These are phyloP conservation scores for Lasioglossum morio DNA, from an alignment of 2,888 invertebrate genomes.

Conservation along the genomic window DNA sequence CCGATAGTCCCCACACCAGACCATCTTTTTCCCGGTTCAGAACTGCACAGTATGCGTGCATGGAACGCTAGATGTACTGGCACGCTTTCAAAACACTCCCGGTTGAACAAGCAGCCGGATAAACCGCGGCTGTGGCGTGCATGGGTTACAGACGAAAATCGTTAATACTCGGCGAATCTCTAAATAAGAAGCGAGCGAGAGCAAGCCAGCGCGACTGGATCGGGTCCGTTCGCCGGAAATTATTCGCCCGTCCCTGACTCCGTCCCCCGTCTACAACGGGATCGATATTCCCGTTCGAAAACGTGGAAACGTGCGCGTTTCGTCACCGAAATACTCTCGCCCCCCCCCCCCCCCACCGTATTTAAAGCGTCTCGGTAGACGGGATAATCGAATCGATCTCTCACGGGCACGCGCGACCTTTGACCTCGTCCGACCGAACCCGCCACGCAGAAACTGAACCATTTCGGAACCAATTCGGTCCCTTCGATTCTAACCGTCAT, in stretches of 20 bases:
- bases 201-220: not conserved
- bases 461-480: conserved; percentile 1
- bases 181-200: conserved; percentile 37
- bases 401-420: conserved; percentile 64
- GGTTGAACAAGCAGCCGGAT: conserved; percentile 63
- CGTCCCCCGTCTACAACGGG: not conserved
- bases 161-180: conserved; percentile 53
- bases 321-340: conserved; percentile 1
- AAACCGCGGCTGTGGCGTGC: conserved; percentile 48
- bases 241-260: conserved; percentile 10
- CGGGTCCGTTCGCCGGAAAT: conserved; percentile 26
- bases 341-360: not conserved
- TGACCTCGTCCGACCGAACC: conserved; percentile 55
- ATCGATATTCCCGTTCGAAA: conserved; percentile 13
- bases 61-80: conserved; percentile 51
- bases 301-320: conserved; percentile 13
- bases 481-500: not conserved
- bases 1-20: not conserved
- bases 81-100: conserved; percentile 69
- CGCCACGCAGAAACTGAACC: conserved; percentile 35
- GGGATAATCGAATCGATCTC: conserved; percentile 67
- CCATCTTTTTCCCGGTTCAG: conserved; percentile 12
- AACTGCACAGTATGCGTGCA: conserved; percentile 10
- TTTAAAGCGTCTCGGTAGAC: conserved; percentile 47
- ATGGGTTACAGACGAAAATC: conserved; percentile 44